Conservation (phyloP, 2,113 vertebrate species). For the Guaruba guarouba region DNA sequence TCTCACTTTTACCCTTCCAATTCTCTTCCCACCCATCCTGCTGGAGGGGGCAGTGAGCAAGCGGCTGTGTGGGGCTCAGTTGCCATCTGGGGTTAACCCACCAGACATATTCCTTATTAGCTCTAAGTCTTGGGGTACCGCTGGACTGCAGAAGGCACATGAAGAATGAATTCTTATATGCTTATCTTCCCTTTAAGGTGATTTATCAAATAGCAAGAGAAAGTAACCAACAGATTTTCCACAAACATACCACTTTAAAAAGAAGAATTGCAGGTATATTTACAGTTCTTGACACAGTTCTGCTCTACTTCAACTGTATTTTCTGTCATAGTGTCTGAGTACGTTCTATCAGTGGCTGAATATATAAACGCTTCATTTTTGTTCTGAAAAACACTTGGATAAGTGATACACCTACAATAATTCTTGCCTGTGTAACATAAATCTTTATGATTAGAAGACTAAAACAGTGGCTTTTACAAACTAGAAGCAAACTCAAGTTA, state of each 20-base stretch:
- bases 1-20: neutral
- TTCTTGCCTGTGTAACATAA: neutral
- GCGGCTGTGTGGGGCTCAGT: neutral
- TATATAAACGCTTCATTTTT: neutral
- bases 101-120: neutral
- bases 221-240: neutral
- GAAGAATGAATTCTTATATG: neutral
- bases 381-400: neutral
- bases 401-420: neutral
- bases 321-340: neutral
- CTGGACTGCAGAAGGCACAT: neutral
- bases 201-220: neutral
- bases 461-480: neutral
- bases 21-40: neutral
- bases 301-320: neutral
- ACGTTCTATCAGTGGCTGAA: neutral
- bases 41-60: neutral
- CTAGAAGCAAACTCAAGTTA: neutral
- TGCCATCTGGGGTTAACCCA: neutral
- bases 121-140: neutral
- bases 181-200: neutral
- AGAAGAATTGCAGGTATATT: neutral
- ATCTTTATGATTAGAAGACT: slow-evolving; percentile 5
- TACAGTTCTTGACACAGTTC: neutral
- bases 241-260: neutral